Base-by-base conservation (phyloP, 2,797 vertebrate genomes). In the Amphiprion clarkii region DNA sequence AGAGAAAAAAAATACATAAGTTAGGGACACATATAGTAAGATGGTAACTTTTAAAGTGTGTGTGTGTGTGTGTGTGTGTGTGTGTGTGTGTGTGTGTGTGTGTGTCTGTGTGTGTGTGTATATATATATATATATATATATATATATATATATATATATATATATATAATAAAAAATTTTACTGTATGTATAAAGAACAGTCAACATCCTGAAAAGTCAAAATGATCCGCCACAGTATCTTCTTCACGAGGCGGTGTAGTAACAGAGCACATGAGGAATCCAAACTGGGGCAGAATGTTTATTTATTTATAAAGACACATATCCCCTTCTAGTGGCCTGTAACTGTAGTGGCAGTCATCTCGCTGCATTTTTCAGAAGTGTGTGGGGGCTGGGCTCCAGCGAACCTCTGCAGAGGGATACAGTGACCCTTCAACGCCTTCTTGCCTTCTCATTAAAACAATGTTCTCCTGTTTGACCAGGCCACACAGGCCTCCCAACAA, bases 251-350 rank as follows among this genome's bases (percentile, higher is more conserved):
- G 61, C 46, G 23, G 72, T 52, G 74, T 58, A 33, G 67, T 73
- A 85, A 62, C 63, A 60, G 29, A 77, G 76, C 53, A 48, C 65
- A 77, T 3, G 31, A 68, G 58, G 74, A 87, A 76, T 80, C 74
- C 74, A 83, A 94, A 92, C 82, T 92, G 80, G 91, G 87, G 84
- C 86, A 88, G 68, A 59, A 60, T 42, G 56, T 79, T 93, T 76
- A 92, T 87, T 93, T 92, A 93, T 94, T 94, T 69, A 94, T 92
- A 72, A 91, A 85, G 88, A 87, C 78, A 84, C 83, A 89, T 80
- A 87, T 65, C 88, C 61, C 92, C 92, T 93, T 93, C 93, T 95
- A 91, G 92, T 93, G 94, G 94, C 76, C 81, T 86, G 84, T 71
- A 67, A 69, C 71, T 87, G 92, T 79, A 92, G 86, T 83, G 55